These are phyloP conservation scores for Martes martes DNA, from an alignment of 2,113 vertebrate species.

Conservation along the genomic window DNA sequence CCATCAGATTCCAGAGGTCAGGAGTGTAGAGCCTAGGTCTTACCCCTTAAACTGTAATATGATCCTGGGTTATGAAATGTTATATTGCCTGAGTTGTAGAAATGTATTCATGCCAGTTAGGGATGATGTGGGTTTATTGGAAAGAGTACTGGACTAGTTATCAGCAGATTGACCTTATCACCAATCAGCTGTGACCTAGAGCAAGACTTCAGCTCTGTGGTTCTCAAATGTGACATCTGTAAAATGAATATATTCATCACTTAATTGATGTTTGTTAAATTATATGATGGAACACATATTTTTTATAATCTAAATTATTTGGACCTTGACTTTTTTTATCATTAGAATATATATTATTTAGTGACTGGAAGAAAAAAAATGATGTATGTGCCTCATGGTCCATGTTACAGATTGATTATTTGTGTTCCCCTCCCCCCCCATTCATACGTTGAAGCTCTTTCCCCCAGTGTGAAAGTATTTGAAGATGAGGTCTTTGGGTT, in stretches of 20 bases:
- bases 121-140: not conserved
- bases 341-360: not conserved
- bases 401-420: not conserved
- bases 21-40: not conserved
- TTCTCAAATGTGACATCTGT: not conserved
- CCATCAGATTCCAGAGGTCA: not conserved
- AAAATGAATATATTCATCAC: not conserved
- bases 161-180: not conserved
- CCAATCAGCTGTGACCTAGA: not conserved
- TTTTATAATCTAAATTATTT: constrained; percentile 35
- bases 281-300: not conserved
- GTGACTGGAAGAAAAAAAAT: not conserved
- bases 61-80: not conserved
- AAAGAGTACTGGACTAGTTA: not conserved
- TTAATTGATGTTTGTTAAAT: not conserved
- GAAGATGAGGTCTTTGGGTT: not conserved
- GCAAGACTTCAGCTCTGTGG: not conserved
- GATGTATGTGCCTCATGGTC: not conserved
- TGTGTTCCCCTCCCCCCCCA: not conserved
- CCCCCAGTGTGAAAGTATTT: not conserved
- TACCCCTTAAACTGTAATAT: not conserved
- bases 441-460: not conserved
- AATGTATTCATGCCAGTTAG: not conserved
- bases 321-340: not conserved
- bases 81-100: not conserved